phyloP scores from a whole-genome alignment of 2,888 invertebrate species.

The Andrena bucephala region DNA sequence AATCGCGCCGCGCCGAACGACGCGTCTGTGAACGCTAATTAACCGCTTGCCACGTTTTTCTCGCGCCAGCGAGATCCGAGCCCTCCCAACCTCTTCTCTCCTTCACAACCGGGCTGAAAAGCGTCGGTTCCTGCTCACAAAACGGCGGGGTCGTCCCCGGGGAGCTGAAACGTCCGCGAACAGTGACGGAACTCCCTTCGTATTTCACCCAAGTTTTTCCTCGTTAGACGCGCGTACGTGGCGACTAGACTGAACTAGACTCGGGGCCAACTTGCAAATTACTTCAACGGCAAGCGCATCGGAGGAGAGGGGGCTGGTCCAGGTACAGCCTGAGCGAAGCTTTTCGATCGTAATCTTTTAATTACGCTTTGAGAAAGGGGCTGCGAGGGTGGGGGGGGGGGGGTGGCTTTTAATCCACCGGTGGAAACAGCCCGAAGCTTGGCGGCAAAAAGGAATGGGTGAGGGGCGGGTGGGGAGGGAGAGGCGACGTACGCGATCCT shows the following conservation, averaged over 20 bases:
- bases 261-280: conserved; percentile 59
- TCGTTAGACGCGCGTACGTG: conserved; percentile 24
- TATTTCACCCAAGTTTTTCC: conserved; percentile 49
- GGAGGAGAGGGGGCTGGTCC: background rate
- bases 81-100: background rate
- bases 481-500: background rate
- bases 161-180: background rate
- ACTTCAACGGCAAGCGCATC: conserved; percentile 47
- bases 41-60: background rate
- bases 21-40: conserved; percentile 9
- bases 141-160: background rate
- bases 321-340: conserved; percentile 25
- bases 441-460: background rate
- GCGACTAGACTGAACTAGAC: conserved; percentile 8
- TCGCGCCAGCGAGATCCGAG: background rate
- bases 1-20: conserved; percentile 9
- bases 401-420: conserved; percentile 26
- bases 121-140: background rate
- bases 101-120: background rate
- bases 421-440: conserved; percentile 27
- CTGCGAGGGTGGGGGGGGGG: background rate
- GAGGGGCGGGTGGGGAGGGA: background rate
- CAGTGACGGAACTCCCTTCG: conserved; percentile 21
- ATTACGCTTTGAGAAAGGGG: conserved; percentile 45
- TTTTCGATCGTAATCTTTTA: conserved; percentile 69